These are phyloP conservation scores for Celastrina argiolus DNA, from an alignment of 2,888 invertebrate genomes.

Conservation along the genomic window DNA sequence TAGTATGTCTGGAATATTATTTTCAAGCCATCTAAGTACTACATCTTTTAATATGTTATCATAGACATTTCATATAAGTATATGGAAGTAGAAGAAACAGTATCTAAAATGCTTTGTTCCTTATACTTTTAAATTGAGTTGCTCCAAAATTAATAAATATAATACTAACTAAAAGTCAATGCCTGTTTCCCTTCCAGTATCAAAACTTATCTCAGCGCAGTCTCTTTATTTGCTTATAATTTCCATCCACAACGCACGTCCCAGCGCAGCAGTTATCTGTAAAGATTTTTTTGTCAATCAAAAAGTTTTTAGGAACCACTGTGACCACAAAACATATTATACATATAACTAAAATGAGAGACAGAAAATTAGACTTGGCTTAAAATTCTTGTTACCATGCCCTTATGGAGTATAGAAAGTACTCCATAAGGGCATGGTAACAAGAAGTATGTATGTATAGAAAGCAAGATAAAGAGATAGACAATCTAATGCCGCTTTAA, in stretches of 20 bases:
- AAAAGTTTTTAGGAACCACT: too few relatives aligned
- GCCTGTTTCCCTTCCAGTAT: constrained; percentile 1
- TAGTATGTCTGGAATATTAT: background rate
- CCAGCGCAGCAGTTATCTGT: constrained; percentile 45
- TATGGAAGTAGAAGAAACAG: background rate
- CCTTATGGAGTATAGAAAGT: too few relatives aligned
- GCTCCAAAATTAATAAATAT: background rate
- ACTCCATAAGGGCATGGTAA: too few relatives aligned
- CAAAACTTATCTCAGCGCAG: background rate
- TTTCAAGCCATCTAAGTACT: background rate
- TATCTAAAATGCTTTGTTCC: background rate
- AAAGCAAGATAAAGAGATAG: too few relatives aligned
- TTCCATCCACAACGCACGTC: constrained; percentile 41
- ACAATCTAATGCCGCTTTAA: too few relatives aligned
- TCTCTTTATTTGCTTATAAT: constrained; percentile 30
- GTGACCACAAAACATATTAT: too few relatives aligned
- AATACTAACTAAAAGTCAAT: background rate
- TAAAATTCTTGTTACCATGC: too few relatives aligned
- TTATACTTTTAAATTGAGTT: background rate
- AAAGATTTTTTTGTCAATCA: constrained; percentile 26
- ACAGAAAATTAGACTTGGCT: too few relatives aligned
- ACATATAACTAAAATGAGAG: too few relatives aligned
- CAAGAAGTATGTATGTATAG: too few relatives aligned
- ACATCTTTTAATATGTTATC: background rate
- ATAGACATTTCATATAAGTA: background rate